Base-by-base conservation (phyloP, 2,888 invertebrate genomes). In the Drosophila trichaetosa region DNA sequence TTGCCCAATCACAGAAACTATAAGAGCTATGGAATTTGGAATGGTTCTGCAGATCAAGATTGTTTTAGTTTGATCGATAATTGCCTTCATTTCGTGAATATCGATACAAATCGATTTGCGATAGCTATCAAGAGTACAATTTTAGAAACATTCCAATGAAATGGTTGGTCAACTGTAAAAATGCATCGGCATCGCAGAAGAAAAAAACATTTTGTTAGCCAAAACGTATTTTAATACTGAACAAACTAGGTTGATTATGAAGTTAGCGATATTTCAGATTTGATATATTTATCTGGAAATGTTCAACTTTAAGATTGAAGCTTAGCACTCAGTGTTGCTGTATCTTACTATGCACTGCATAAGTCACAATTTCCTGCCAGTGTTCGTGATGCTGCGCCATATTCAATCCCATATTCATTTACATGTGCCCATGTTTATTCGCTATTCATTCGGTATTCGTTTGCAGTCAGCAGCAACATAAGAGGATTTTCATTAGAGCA, bases 401-500 rank as follows among this genome's bases (percentile, higher is more conserved):
- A 54, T 18, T 27, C 36, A 66, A 56, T 64, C 54, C 48, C 8
- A 46, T 21, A 65, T 33, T 53, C 69, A 66, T 46, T 66, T 36
- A 54, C 54, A 54, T 54, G 18, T 27, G 36, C 36, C 36, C 54
- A 54, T 36, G 34, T 36, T 54, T 54, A 70, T 62, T 65, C 58
- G 58, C 13, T 59, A 49, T 46, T 53, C 60, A 60, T 56, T 46
- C 46, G 7, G 16, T 16, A 48, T 61, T 66, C 71, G 52, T 56
- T 49, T 56, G 56, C 67, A 68, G 76, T 52, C 66, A 61, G 61
- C 71, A 71, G 73, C 67, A 65, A 61, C 87, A 70, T 87, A 89
- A 87, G 88, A 85, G 87, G 86, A 85, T 89, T 87, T 86, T 89
- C 89, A 87, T 89, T 89, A 89, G 79, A 77, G 82, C 82, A 79